phyloP scores from a whole-genome alignment of 2,113 vertebrate species.

The Dendropsophus ebraccatus region DNA sequence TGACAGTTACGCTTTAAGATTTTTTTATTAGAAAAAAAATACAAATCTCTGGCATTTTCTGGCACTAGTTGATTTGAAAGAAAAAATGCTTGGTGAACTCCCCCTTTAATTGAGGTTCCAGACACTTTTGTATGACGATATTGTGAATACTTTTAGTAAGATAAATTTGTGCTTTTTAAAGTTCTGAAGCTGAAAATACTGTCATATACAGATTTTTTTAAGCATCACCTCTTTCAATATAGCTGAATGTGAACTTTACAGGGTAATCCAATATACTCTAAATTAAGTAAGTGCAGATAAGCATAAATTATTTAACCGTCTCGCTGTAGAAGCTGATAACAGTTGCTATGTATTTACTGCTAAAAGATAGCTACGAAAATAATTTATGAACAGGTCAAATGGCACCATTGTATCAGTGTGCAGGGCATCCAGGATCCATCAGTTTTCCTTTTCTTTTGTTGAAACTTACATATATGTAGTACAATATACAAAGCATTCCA shows the following conservation, averaged over 20 bases:
- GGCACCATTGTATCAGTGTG: background rate
- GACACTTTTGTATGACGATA: no score
- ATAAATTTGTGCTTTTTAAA: background rate
- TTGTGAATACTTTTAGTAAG: background rate
- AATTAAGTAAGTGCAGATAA: slow-evolving; percentile 24
- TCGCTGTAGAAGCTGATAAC: background rate
- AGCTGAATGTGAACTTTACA: slow-evolving; percentile 10
- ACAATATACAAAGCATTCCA: no score
- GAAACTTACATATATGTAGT: no score
- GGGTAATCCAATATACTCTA: slow-evolving; percentile 36
- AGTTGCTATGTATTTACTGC: background rate
- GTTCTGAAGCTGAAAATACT: background rate
- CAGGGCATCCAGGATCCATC: background rate
- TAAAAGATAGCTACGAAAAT: slow-evolving; percentile 8
- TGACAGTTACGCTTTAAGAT: no score
- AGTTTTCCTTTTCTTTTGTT: no score
- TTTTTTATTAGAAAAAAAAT: no score
- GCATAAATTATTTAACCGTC: slow-evolving; percentile 21
- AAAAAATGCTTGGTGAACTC: no score
- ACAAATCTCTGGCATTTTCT: no score
- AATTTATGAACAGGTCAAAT: background rate
- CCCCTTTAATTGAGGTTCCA: no score
- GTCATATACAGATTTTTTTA: background rate
- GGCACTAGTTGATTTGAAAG: no score
- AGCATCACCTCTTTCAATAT: background rate